Base-by-base conservation (phyloP, 2,888 invertebrate species). In the Hydrotaea diabolus region DNA sequence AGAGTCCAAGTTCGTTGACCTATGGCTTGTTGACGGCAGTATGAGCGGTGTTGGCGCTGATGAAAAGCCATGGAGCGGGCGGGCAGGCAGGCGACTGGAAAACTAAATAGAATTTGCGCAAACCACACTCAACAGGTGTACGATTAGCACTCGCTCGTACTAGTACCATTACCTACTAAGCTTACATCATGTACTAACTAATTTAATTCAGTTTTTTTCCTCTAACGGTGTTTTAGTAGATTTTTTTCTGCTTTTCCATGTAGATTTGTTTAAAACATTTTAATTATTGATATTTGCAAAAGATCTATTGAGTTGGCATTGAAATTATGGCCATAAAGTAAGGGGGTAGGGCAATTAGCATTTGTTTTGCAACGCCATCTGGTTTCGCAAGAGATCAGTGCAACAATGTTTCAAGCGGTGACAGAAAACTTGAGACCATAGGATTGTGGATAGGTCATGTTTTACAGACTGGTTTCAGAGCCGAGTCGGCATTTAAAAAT, bases 1-100 rank as follows among this genome's bases (percentile, higher is more conserved):
- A 13, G 23, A 74, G 59, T 69, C 13, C 23, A 76, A 66, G 84
- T 84, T 78, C 81, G 78, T 71, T n/a, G 59, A 84, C 64, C 81
- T 76, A 26, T 66, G 81, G 59, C 78, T 73, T 84, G 75, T 76
- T 75, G 53, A 69, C 76, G 74, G 74, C 46, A 53, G 64, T 80
- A 64, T 1, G 53, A 26, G 7, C 19, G 59, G 26, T 26, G 31
- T 31, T 23, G 26, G 15, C n/a, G 9, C n/a, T n/a, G 31, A 1
- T 8, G 31, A 21, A 17, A 59, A 23, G 59, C 23, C 26, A 59
- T 23, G 23, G 15, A 23, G 26, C 59, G 59, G 59, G 26, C 26
- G 13, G 26, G 26, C 23, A 31, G 26, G 59, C 26, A 59, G 26
- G 26, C 26, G 21, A n/a, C n/a, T n/a, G n/a, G n/a, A n/a, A n/a